Evolutionary conservation across 1,140 invertebrate genomes (phyloP), one percentile per base, ranked within the genome.

Genomic region (Gerris buenoi): DNA sequence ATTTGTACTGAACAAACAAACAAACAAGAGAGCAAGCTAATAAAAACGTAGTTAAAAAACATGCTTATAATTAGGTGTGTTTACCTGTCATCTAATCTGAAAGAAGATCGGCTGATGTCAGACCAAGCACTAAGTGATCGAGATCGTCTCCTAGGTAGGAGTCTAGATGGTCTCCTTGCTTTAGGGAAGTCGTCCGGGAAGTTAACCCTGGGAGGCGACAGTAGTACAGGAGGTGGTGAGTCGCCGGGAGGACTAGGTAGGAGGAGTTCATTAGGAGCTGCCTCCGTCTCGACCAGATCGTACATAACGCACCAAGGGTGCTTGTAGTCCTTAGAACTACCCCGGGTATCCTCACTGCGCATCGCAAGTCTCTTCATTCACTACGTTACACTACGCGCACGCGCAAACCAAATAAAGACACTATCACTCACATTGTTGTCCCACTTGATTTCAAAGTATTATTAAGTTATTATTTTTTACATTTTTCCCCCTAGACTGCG

Each of bases 271-370:
- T 65, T 64, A n/a, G 68, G 65, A 1, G 68, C 68, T 0, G 59
- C 57, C 56, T 69, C 68, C 5, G 25, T 67, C 63, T 69, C 68
- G 25, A 69, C 62, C n/a, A 69, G 63, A 46, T 69, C 68, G 63
- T 69, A 69, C 68, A 69, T 69, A 46, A 69, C 65, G 62, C 68
- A 69, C 68, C 68, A 69, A 33, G 68, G 68, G 63, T 69, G 68
- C 65, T 69, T 69, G 62, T 69, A 69, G 63, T 69, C 68, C 46
- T 33, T 63, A 18, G 56, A 25, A 14, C 46, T 60, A 27, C 29
- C 60, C 58, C 33, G 33, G 5, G 33, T 10, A 10, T 46, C 33
- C 5, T 46, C 33, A 46, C 33, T 18, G 33, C 33, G 33, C 33
- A 46, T 46, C n/a, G n/a, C n/a, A n/a, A n/a, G n/a, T n/a, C n/a